phyloP scores from a whole-genome alignment of 1,140 invertebrate genomes.

The Coelopa frigida region DNA sequence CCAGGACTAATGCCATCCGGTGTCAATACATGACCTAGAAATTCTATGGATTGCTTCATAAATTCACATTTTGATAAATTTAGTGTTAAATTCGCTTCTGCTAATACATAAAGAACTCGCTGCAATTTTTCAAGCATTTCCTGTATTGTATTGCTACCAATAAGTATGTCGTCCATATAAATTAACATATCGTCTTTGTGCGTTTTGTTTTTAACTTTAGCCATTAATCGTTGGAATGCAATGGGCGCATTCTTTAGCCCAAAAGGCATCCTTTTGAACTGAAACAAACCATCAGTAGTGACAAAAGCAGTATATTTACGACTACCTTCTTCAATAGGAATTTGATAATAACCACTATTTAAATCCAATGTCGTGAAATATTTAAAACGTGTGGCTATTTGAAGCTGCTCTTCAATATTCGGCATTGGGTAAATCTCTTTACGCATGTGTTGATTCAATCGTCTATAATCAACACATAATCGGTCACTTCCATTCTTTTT shows the following conservation, averaged over 20 bases:
- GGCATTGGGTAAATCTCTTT: constrained; percentile 25
- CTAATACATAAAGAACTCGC: neutral
- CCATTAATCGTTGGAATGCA: constrained; percentile 31
- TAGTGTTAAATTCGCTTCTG: constrained; percentile 37
- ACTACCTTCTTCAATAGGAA: constrained; percentile 17
- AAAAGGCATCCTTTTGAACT: constrained; percentile 48
- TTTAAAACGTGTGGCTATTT: constrained; percentile 12
- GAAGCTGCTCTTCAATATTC: constrained; percentile 26
- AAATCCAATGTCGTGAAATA: constrained; percentile 27
- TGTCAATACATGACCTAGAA: constrained; percentile 11
- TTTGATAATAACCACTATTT: constrained; percentile 32
- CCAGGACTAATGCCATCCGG: constrained; percentile 12
- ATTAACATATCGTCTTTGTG: constrained; percentile 2
- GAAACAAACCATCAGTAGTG: constrained; percentile 43
- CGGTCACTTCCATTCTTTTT: constrained; percentile 44
- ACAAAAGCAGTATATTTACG: constrained; percentile 38
- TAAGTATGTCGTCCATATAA: constrained; percentile 15
- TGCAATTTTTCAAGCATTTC: constrained; percentile 5
- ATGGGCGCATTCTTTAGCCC: constrained; percentile 28
- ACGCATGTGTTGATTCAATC: constrained; percentile 20
- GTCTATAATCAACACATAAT: constrained; percentile 25
- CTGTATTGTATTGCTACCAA: neutral
- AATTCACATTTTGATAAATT: constrained; percentile 46
- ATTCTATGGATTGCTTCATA: constrained; percentile 18
- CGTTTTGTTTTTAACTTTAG: constrained; percentile 7